Conservation (phyloP, 2,797 vertebrate genomes). For the Notolabrus celidotus region DNA sequence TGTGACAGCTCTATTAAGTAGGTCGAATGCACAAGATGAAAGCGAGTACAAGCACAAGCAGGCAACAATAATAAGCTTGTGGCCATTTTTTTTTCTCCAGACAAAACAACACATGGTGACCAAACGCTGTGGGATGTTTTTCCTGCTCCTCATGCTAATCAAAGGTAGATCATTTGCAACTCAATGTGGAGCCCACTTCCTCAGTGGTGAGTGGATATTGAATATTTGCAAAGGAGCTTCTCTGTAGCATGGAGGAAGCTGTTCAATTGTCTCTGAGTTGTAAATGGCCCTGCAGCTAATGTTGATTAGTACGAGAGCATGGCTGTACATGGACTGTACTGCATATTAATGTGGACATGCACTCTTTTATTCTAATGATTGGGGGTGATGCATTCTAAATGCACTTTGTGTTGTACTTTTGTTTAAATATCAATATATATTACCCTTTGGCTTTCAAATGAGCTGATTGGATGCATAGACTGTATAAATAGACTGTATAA, state of each 20-base stretch:
- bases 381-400: background rate
- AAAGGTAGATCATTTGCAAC: conserved; percentile 75
- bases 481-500: too few species aligned
- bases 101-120: conserved; percentile 40
- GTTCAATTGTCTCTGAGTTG: conserved; percentile 24
- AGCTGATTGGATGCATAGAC: too few species aligned
- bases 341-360: background rate
- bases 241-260: conserved; percentile 41
- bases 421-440: conserved; percentile 14
- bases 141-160: conserved; percentile 69
- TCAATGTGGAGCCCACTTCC: conserved; percentile 70
- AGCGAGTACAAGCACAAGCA: conserved; percentile 21
- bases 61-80: conserved; percentile 23
- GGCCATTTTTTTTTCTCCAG: conserved; percentile 32
- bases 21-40: conserved; percentile 46
- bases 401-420: background rate
- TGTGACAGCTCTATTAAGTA: conserved; percentile 19
- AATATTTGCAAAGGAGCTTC: conserved; percentile 79
- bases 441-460: conserved; percentile 10
- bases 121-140: conserved; percentile 43
- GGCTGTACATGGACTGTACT: conserved; percentile 2
- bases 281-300: conserved; percentile 21
- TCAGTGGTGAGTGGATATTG: conserved; percentile 66
- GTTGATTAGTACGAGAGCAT: conserved; percentile 23
- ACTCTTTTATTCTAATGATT: conserved; percentile 13